Conservation (phyloP, 2,888 invertebrate species). For the Sclerodermus sp. region DNA sequence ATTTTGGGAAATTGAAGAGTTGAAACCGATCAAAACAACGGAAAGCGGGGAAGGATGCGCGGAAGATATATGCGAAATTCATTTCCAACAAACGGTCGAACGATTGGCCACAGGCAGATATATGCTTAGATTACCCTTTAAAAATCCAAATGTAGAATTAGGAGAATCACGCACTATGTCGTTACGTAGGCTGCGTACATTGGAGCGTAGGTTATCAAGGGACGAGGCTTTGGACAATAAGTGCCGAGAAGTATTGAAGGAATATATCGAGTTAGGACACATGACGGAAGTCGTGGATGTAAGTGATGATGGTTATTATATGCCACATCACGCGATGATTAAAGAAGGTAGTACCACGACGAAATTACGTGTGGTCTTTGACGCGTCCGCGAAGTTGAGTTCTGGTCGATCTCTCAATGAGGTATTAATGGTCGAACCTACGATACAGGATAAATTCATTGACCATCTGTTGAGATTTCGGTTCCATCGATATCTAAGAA, state of each 20-base stretch:
- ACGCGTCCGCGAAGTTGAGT: too few species aligned
- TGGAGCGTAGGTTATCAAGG: background rate
- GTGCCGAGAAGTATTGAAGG: background rate
- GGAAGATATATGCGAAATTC: constrained; percentile 3
- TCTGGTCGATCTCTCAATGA: too few species aligned
- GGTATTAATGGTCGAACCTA: too few species aligned
- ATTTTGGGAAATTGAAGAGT: constrained; percentile 13
- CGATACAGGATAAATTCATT: too few species aligned
- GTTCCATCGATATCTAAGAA: too few species aligned
- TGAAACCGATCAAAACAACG: background rate
- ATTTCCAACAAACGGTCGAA: constrained; percentile 1
- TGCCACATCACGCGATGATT: constrained; percentile 5
- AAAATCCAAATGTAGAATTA: background rate
- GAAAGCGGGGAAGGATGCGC: too few species aligned
- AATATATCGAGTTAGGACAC: constrained; percentile 3
- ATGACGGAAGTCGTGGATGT: background rate
- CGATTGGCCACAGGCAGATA: constrained; percentile 6
- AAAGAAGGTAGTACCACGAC: constrained; percentile 1
- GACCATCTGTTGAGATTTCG: too few species aligned
- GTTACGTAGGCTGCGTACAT: background rate
- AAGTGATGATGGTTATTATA: constrained; percentile 1
- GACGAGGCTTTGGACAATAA: background rate
- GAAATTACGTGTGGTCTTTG: background rate
- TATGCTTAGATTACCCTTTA: constrained; percentile 8
- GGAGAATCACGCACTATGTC: constrained; percentile 1